These are phyloP conservation scores for Myoxocephalus aenaeus DNA, from an alignment of 2,797 vertebrate genomes.

Conservation along the genomic window DNA sequence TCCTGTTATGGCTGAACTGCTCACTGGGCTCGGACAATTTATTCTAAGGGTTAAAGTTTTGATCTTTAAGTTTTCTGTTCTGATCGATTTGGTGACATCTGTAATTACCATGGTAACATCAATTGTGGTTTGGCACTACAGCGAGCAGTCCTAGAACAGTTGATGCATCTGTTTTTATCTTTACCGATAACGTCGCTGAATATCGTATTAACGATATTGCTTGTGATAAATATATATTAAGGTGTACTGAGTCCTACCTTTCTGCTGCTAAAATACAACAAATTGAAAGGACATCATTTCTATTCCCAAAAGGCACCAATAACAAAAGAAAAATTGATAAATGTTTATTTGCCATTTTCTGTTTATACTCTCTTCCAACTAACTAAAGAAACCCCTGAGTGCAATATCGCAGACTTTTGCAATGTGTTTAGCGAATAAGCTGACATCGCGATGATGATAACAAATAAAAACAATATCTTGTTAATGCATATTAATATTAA, in stretches of 20 bases:
- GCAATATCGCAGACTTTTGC: background rate
- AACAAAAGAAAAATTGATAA: background rate
- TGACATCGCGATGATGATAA: background rate
- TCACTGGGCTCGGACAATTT: background rate
- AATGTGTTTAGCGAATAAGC: background rate
- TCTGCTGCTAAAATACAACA: background rate
- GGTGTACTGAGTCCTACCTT: background rate
- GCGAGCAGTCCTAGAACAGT: background rate
- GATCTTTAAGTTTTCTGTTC: background rate
- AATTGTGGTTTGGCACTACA: background rate
- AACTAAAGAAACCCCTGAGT: background rate
- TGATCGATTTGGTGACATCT: constrained; percentile 9
- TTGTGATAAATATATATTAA: background rate
- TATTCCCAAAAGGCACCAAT: background rate
- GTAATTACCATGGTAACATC: constrained; percentile 30
- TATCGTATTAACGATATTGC: background rate
- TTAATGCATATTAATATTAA: no score
- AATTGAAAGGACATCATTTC: background rate
- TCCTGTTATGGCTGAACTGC: background rate
- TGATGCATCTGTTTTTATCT: background rate
- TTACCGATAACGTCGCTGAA: background rate
- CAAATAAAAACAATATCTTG: background rate
- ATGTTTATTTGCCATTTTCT: background rate
- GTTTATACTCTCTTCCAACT: background rate
- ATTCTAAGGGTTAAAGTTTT: background rate